These are phyloP conservation scores for Macrocentrus cingulum DNA, from an alignment of 1,140 invertebrate species.

Conservation along the genomic window DNA sequence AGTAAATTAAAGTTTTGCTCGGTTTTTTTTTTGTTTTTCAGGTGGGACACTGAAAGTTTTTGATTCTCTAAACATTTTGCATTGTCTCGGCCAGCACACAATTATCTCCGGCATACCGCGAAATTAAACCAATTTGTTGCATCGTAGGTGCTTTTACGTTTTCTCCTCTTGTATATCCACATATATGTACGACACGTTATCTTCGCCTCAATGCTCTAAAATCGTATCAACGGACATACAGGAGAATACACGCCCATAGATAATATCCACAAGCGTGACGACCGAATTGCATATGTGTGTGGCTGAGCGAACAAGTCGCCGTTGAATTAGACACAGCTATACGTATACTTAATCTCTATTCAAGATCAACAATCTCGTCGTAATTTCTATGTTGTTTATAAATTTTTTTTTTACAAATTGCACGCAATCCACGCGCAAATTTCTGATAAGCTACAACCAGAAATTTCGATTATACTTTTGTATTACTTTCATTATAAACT, in stretches of 20 bases:
- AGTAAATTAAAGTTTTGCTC: too few species aligned
- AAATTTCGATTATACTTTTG: too few species aligned
- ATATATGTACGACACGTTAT: slow-evolving; percentile 16
- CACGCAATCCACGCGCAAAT: too few species aligned
- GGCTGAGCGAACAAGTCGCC: neutral
- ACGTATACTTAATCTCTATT: neutral
- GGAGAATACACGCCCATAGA: slow-evolving; percentile 26
- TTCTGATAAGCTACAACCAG: too few species aligned
- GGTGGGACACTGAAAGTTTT: too few species aligned
- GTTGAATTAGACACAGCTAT: neutral
- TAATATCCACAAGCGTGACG: slow-evolving; percentile 34
- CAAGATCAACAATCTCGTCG: too few species aligned
- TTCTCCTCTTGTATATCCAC: slow-evolving; percentile 23
- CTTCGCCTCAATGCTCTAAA: slow-evolving; percentile 19
- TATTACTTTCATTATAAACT: too few species aligned
- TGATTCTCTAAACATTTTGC: too few species aligned
- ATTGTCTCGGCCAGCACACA: slow-evolving; percentile 14
- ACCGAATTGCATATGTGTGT: slow-evolving; percentile 29
- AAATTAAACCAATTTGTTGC: slow-evolving; percentile 27
- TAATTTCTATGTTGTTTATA: too few species aligned
- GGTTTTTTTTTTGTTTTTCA: too few species aligned
- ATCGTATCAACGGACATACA: slow-evolving; percentile 25
- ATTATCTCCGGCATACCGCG: slow-evolving; percentile 25
- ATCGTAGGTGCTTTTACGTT: slow-evolving; percentile 14
- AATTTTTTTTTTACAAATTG: too few species aligned